Conservation (phyloP, 2,797 vertebrate genomes). For the Falco concolor region DNA sequence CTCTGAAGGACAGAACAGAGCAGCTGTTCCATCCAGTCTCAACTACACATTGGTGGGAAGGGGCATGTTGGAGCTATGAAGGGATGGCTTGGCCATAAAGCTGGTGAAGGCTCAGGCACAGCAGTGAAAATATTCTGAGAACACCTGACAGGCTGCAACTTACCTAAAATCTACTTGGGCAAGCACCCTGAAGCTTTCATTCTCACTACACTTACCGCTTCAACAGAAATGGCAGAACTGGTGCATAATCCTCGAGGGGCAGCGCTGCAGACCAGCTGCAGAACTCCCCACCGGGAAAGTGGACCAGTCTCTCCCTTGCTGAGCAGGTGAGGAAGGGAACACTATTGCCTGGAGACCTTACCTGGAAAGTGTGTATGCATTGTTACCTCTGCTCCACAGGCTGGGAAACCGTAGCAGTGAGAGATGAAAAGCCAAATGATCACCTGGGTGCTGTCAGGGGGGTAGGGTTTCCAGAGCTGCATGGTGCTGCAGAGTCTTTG, state of each 20-base stretch:
- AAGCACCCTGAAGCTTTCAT: not conserved
- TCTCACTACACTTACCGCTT: fast-evolving
- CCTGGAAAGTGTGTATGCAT: not conserved
- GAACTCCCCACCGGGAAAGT: not conserved
- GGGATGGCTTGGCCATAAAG: not conserved
- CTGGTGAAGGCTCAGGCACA: not conserved
- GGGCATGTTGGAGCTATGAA: not conserved
- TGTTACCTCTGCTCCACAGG: not conserved
- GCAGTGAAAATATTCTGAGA: not conserved
- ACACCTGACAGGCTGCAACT: not conserved
- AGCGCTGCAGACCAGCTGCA: not conserved
- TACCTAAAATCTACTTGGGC: not conserved
- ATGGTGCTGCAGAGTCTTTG: not conserved
- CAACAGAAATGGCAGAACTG: not conserved
- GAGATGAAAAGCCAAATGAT: not conserved
- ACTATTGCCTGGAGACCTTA: not conserved
- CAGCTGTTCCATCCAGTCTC: not conserved
- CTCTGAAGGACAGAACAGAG: not conserved
- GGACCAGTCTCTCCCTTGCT: not conserved
- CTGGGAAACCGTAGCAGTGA: not conserved
- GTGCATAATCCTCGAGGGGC: not conserved
- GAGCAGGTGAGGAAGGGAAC: not conserved
- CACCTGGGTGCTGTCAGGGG: not conserved
- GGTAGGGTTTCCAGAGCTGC: not conserved
- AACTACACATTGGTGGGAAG: not conserved